These are phyloP conservation scores for Thomomys bottae DNA, from an alignment of 2,113 vertebrate species.

Conservation along the genomic window DNA sequence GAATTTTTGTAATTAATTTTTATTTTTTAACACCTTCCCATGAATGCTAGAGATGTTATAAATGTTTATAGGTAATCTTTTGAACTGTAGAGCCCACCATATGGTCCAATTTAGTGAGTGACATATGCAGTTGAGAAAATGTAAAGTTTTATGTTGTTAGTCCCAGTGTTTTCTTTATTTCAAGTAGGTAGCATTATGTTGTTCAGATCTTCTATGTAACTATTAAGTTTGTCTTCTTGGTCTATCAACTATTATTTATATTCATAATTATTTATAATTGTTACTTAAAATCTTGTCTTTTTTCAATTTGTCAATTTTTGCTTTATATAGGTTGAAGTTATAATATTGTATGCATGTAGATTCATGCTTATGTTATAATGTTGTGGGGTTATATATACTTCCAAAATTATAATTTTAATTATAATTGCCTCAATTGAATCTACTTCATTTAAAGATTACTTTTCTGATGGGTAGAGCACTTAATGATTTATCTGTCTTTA, in stretches of 20 bases:
- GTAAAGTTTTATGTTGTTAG: neutral
- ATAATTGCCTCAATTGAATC: neutral
- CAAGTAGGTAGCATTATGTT: neutral
- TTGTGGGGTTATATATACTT: neutral
- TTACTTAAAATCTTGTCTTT: neutral
- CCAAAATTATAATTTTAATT: no score
- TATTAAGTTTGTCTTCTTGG: neutral
- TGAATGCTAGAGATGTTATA: neutral
- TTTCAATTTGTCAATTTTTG: constrained; percentile 4
- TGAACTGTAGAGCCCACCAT: neutral
- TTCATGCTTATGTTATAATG: neutral
- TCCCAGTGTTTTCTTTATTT: neutral
- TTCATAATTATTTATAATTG: no score
- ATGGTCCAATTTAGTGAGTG: neutral
- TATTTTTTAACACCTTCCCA: neutral
- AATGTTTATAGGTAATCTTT: neutral
- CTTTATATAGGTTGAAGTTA: neutral
- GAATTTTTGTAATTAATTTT: neutral
- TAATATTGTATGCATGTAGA: neutral
- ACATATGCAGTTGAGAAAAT: neutral
- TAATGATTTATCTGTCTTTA: no score
- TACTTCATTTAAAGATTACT: neutral
- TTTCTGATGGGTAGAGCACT: neutral
- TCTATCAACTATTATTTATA: neutral
- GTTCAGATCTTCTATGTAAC: neutral